phyloP scores from a whole-genome alignment of 2,113 vertebrate species.

The Acrocephalus arundinaceus region DNA sequence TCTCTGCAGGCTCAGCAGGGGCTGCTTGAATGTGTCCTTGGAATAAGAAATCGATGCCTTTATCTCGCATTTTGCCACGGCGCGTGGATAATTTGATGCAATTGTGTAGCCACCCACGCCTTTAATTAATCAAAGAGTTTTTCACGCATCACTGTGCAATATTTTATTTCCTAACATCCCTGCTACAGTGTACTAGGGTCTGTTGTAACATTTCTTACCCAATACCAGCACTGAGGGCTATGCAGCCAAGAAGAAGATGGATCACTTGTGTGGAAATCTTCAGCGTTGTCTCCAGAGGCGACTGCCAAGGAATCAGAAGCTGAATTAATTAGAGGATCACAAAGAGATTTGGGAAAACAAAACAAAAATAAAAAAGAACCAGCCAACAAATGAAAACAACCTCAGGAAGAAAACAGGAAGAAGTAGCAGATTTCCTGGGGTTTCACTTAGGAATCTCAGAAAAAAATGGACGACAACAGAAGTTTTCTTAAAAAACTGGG shows the following conservation, averaged over 20 bases:
- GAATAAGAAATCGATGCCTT: neutral
- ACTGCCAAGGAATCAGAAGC: conserved; percentile 14
- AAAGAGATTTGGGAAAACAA: neutral
- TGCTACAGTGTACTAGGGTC: neutral
- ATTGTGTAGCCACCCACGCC: neutral
- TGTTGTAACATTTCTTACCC: conserved; percentile 61
- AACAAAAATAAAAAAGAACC: neutral
- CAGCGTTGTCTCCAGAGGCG: neutral
- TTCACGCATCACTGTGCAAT: neutral
- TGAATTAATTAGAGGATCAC: neutral
- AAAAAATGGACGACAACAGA: neutral
- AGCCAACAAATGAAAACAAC: neutral
- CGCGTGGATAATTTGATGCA: conserved; percentile 12
- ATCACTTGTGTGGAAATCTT: neutral
- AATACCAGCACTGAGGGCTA: neutral
- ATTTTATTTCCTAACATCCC: conserved; percentile 45
- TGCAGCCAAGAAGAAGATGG: neutral
- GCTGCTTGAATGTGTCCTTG: neutral
- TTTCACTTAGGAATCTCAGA: neutral
- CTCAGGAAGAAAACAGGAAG: neutral
- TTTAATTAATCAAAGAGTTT: conserved; percentile 48
- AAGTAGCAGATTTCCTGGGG: neutral
- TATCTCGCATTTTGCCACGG: neutral
- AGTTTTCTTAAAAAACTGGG: neutral
- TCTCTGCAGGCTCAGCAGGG: neutral